Evolutionary conservation across 2,797 vertebrate species (phyloP).

Genomic region (Saxicola maurus): DNA sequence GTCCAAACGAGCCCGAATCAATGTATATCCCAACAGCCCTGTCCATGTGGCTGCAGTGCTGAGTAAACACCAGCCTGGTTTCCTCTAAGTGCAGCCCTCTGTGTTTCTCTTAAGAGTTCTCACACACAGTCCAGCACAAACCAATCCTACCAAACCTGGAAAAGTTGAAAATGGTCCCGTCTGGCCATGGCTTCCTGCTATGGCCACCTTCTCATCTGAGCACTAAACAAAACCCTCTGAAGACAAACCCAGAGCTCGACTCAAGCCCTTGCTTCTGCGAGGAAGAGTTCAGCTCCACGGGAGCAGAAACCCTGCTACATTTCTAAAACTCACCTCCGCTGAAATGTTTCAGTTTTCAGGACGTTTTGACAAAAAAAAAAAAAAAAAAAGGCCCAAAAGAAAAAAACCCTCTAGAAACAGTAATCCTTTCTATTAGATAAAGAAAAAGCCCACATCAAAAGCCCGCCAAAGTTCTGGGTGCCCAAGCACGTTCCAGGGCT

Average conservation of each 20-base stretch:
- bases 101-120: background rate
- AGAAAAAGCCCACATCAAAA: rapidly evolving
- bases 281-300: background rate
- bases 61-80: background rate
- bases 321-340: background rate
- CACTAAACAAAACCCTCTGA: background rate
- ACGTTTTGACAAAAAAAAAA: background rate
- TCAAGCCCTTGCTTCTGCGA: background rate
- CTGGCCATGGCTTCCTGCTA: rapidly evolving
- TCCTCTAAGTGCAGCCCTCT: background rate
- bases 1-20: background rate
- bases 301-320: background rate
- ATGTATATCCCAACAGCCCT: background rate
- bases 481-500: background rate
- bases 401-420: background rate
- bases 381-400: too few relatives aligned
- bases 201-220: rapidly evolving
- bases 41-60: rapidly evolving
- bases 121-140: background rate
- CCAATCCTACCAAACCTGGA: background rate
- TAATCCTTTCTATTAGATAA: background rate
- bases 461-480: too few relatives aligned
- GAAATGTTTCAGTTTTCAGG: background rate
- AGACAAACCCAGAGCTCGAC: background rate
- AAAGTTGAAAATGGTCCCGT: background rate